Percentiles rank a stretch among this genome's conserved stretches.
Evolutionary conservation across 1,140 invertebrate species (phyloP).

Genomic region (Eupristina koningsbergeri): DNA sequence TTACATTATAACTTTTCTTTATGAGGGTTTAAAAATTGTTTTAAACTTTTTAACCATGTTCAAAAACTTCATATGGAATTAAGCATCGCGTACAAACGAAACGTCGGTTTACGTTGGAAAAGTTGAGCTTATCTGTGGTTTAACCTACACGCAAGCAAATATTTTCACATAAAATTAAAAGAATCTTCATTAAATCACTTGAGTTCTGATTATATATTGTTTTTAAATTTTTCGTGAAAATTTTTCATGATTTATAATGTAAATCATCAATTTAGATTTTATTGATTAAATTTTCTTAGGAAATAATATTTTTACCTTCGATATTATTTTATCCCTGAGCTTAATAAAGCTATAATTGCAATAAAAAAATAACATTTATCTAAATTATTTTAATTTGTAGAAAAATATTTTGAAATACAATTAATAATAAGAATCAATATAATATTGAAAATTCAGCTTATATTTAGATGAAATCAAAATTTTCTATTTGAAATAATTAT

Average conservation of each 20-base stretch:
- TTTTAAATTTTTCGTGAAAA: too few species aligned
- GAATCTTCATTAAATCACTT: slow-evolving; percentile 2
- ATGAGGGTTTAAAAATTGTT: background rate
- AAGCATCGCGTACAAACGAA: background rate
- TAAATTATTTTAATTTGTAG: too few species aligned
- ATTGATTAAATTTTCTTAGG: background rate
- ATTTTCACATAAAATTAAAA: background rate
- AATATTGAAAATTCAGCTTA: too few species aligned
- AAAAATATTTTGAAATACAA: too few species aligned
- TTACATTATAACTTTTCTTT: background rate
- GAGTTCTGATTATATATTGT: background rate
- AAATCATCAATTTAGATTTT: too few species aligned
- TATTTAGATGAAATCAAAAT: too few species aligned
- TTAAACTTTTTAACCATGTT: slow-evolving; percentile 26
- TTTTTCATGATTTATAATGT: too few species aligned
- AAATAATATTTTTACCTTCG: too few species aligned
- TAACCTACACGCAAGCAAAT: background rate
- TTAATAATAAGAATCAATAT: too few species aligned
- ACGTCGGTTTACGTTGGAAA: background rate
- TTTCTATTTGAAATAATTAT: too few species aligned
- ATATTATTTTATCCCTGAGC: background rate
- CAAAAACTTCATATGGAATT: slow-evolving; percentile 21
- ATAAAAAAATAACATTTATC: too few species aligned
- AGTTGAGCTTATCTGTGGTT: slow-evolving; percentile 10
- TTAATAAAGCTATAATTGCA: too few species aligned